A percentile compares a stretch with the other conserved stretches of the same genome.
Evolutionary conservation across 2,797 vertebrate genomes (phyloP).

Genomic region (Clangula hyemalis): DNA sequence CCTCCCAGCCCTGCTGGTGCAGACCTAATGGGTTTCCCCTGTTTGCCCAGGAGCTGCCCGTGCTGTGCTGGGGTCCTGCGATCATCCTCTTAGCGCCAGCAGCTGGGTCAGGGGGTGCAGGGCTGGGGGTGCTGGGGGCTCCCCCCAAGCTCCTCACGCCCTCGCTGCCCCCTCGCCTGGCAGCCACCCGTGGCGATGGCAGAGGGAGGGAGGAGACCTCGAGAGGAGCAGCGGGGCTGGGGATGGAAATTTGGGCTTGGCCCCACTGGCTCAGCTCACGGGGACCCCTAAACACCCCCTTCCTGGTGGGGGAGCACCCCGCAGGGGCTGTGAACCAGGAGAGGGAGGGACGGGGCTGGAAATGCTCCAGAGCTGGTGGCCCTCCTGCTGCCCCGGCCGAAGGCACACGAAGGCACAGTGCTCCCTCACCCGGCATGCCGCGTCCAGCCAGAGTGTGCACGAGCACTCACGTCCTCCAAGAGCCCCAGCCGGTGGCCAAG

Average conservation of each 20-base stretch:
- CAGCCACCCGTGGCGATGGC: neutral
- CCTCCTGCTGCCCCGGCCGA: neutral
- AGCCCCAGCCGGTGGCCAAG: constrained; percentile 51
- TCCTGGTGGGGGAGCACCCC: neutral
- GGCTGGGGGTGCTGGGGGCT: neutral
- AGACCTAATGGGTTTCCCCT: neutral
- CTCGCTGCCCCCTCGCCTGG: neutral
- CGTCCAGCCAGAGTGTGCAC: neutral
- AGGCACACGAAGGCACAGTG: neutral
- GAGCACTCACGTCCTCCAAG: constrained; percentile 30
- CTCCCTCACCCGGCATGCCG: neutral
- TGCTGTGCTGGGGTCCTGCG: neutral
- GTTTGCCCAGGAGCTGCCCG: neutral
- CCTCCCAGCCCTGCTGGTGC: fast-evolving
- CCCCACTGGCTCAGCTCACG: neutral
- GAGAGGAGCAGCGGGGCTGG: neutral
- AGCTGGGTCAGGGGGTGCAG: too few relatives aligned
- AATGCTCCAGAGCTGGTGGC: neutral
- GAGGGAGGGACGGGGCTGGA: neutral
- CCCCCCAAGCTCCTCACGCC: neutral
- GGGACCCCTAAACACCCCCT: neutral
- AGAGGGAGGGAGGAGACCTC: neutral
- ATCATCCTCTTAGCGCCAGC: fast-evolving
- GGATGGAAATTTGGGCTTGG: neutral
- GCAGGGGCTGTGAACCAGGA: neutral